Evolutionary conservation across 2,888 invertebrate genomes (phyloP).

Genomic region (Spodoptera picta): DNA sequence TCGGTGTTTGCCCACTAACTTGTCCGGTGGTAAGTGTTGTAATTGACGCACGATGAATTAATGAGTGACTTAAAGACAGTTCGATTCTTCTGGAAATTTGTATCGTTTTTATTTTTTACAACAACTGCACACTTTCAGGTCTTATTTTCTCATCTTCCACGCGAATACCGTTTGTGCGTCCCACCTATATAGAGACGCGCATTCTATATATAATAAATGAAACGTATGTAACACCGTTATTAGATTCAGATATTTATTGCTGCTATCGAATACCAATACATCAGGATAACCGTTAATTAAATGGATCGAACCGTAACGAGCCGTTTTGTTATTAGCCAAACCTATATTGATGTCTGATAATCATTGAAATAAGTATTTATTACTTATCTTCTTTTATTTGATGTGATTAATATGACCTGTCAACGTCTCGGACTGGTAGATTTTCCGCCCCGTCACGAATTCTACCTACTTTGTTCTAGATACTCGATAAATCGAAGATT

Average conservation of each 20-base stretch:
- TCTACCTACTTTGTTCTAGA: conserved; percentile 11
- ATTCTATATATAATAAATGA: conserved; percentile 40
- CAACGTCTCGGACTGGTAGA: conserved; percentile 18
- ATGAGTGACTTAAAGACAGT: no score
- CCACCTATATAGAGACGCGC: conserved; percentile 6
- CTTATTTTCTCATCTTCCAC: no score
- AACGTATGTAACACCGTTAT: conserved; percentile 49
- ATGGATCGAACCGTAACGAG: conserved; percentile 40
- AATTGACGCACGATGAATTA: no score
- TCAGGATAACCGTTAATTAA: conserved; percentile 54
- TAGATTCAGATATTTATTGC: conserved; percentile 54
- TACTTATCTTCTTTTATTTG: conserved; percentile 33
- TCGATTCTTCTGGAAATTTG: no score
- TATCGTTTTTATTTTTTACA: no score
- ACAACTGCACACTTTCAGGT: no score
- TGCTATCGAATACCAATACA: conserved; percentile 49
- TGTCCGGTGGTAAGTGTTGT: no score
- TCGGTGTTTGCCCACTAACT: no score
- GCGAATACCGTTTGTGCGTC: no score
- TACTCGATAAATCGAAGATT: conserved; percentile 16
- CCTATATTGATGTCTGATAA: conserved; percentile 50
- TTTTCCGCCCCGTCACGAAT: conserved; percentile 42
- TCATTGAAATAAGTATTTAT: conserved; percentile 50
- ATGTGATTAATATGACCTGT: conserved; percentile 48
- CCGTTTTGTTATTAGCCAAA: conserved; percentile 45